These are phyloP conservation scores for Vollenhovia emeryi DNA, from an alignment of 1,140 invertebrate genomes.

Conservation along the genomic window DNA sequence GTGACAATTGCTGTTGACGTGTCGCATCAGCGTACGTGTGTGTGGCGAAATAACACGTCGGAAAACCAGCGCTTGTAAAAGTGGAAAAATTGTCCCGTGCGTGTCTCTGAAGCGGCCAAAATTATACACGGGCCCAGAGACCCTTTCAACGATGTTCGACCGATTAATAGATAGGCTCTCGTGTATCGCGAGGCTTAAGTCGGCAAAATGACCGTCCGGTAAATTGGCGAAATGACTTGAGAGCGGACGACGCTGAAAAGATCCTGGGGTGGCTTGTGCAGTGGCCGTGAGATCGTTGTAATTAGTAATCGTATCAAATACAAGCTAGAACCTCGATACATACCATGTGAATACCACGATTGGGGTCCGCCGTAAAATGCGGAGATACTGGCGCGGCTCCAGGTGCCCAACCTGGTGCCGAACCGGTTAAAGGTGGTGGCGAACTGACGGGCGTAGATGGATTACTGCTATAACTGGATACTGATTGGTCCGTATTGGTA, in stretches of 20 bases:
- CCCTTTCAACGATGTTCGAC: neutral
- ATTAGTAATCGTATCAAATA: slow-evolving; percentile 21
- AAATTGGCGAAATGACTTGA: neutral
- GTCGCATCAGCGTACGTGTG: neutral
- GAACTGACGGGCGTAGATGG: slow-evolving; percentile 95
- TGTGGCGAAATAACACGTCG: neutral
- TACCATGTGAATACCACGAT: slow-evolving; percentile 86
- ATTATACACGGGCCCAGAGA: neutral
- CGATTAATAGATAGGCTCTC: neutral
- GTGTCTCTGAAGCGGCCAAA: slow-evolving; percentile 33
- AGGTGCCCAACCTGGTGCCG: slow-evolving; percentile 86
- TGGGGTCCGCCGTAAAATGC: slow-evolving; percentile 85
- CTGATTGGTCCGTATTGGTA: slow-evolving; percentile 94
- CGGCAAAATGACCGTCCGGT: neutral
- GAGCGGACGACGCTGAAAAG: neutral
- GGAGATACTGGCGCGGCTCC: slow-evolving; percentile 86
- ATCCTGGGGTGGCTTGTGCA: neutral
- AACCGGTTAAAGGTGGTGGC: slow-evolving; percentile 91
- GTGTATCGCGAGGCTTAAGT: neutral
- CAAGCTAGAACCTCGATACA: slow-evolving; percentile 66
- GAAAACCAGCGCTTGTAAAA: slow-evolving; percentile 18
- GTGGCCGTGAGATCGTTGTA: neutral
- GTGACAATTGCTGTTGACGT: neutral
- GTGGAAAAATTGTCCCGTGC: slow-evolving; percentile 6
- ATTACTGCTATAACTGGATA: slow-evolving; percentile 96